phyloP scores from a whole-genome alignment of 2,797 vertebrate genomes.

The Pelobates cultripes region DNA sequence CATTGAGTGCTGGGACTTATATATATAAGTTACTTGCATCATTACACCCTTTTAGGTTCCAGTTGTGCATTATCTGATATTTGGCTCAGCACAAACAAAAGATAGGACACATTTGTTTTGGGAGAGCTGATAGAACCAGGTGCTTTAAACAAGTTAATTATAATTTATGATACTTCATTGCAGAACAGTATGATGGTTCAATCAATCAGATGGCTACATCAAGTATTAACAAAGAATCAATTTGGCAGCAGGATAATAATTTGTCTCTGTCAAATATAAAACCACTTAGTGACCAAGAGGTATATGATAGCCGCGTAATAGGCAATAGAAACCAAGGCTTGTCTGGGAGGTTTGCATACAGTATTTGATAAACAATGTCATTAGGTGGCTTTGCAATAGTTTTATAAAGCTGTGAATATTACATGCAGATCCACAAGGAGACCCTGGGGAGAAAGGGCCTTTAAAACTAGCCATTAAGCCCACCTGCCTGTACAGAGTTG shows the following conservation, averaged over 20 bases:
- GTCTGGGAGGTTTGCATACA: neutral
- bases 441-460: neutral
- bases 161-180: slow-evolving; percentile 39
- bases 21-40: no score
- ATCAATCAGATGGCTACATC: slow-evolving; percentile 41
- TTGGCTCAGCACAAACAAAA: neutral
- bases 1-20: no score
- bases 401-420: slow-evolving; percentile 3
- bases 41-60: no score
- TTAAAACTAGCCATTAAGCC: no score
- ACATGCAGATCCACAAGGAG: slow-evolving; percentile 11
- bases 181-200: slow-evolving; percentile 24
- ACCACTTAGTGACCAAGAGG: slow-evolving; percentile 45
- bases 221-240: slow-evolving; percentile 38
- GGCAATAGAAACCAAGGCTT: slow-evolving; percentile 25
- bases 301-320: slow-evolving; percentile 22
- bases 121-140: neutral
- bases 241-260: slow-evolving; percentile 31
- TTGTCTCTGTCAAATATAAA: slow-evolving; percentile 53
- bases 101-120: neutral
- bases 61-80: no score
- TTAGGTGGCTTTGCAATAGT: slow-evolving; percentile 13
- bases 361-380: slow-evolving; percentile 11
- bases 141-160: slow-evolving; percentile 43
- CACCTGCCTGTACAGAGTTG: no score